Percentiles rank a stretch among this genome's conserved stretches.
Evolutionary conservation across 2,797 vertebrate species (phyloP).

Genomic region (Gymnodraco acuticeps): DNA sequence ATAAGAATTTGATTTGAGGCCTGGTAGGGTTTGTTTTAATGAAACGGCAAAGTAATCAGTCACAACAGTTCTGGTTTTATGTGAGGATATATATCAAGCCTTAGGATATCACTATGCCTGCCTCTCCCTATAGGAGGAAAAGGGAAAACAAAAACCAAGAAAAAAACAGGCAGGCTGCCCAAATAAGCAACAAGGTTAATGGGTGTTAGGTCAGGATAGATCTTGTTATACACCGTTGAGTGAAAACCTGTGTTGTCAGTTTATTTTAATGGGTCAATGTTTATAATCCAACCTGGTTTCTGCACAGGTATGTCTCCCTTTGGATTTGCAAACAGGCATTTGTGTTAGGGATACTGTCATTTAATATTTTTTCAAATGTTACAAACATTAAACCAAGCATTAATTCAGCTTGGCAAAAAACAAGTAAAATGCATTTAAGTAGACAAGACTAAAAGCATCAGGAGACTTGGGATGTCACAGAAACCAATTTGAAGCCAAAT

Average conservation of each 20-base stretch:
- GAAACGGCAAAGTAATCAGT: slow-evolving; percentile 32
- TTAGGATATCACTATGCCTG: slow-evolving; percentile 29
- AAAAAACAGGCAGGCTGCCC: slow-evolving; percentile 28
- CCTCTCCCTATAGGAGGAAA: slow-evolving; percentile 6
- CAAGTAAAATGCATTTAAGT: not conserved
- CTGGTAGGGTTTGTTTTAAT: slow-evolving; percentile 53
- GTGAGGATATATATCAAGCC: slow-evolving; percentile 56
- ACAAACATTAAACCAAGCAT: slow-evolving; percentile 10
- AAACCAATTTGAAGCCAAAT: no score
- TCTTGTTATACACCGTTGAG: slow-evolving; percentile 25
- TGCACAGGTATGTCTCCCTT: not conserved
- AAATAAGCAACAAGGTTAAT: slow-evolving; percentile 53
- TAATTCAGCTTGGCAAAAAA: not conserved
- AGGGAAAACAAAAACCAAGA: not conserved
- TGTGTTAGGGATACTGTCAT: slow-evolving; percentile 7
- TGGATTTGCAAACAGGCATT: slow-evolving; percentile 29
- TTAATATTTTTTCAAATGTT: slow-evolving; percentile 32
- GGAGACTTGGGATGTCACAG: not conserved
- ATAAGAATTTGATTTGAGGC: slow-evolving; percentile 60
- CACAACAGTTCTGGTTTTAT: slow-evolving; percentile 60
- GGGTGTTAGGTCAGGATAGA: slow-evolving; percentile 37
- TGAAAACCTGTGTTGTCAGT: slow-evolving; percentile 5
- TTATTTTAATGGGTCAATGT: slow-evolving; percentile 17
- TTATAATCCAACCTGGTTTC: slow-evolving; percentile 23
- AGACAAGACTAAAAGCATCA: not conserved